Base-by-base conservation (phyloP, 1,140 invertebrate genomes). In the Tribolium castaneum region DNA sequence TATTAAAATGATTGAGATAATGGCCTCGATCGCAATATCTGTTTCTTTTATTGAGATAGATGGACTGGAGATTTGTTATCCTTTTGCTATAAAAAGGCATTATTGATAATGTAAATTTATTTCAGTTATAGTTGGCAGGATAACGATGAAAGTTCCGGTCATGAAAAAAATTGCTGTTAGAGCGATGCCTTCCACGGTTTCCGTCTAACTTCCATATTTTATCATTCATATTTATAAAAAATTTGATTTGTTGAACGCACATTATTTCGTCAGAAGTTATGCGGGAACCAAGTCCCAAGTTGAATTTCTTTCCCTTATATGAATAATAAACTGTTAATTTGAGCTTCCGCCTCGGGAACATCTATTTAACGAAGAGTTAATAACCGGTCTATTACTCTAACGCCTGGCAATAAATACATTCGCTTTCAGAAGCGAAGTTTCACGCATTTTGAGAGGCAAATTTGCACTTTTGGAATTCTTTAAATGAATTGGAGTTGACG, bases 401-500 rank as follows among this genome's bases (percentile, higher is more conserved):
- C 70, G 39, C 12, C 30, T 73, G n/a, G 59, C 59, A 22, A 66
- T 66, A 66, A 66, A 66, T 66, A 66, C 71, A 73, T 72, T 72
- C 13, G 6, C 13, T 45, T 12, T 72, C 12, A 51, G 13, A 7
- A 51, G 9, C 25, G 25, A 30, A 30, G n/a, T 73, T 35, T 13
- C 12, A 54, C 71, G 22, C 56, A 14, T 76, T 76, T 71, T 35
- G 30, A 52, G 71, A 75, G 35, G 51, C 35, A 66, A 66, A 66
- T 66, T 66, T 35, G 35, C 54, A 66, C n/a, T 56, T 56, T 35
- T 70, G 75, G 72, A 79, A 77, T 81, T 77, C 75, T 81, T 79
- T 81, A 77, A 81, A 79, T 78, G 80, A 81, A 81, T 79, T 73
- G 35, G 19, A 70, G 51, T 50, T 76, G 78, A 79, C 74, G 75